Base-by-base conservation (phyloP, 1,140 invertebrate genomes). In the Anthonomus grandis region DNA sequence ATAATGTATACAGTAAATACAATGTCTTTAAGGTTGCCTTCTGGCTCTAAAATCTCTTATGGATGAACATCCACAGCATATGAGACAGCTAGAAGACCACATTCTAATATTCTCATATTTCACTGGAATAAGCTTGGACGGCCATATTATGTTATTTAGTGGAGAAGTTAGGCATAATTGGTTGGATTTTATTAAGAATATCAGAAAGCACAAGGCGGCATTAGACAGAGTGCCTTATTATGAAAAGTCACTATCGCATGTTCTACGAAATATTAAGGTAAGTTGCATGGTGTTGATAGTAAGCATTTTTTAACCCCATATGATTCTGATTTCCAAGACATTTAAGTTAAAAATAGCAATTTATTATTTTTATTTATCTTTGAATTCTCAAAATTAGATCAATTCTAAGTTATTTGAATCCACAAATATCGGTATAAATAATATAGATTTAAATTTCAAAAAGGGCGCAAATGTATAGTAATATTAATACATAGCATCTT, bases 91-190 rank as follows among this genome's bases (percentile, higher is more conserved):
- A 25, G 42, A 45, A 6, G 31, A 48, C 18, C 39, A 58, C 58
- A 86, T 81, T 19, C 74, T 95, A 25, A 86, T 93, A 1, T 87
- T 95, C 78, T 90, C 89, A 1, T 86, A 85, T 67, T 89, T 92
- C 64, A 93, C 91, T 18, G 92, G 93, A 12, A 86, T 95, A 4
- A 90, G 86, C 70, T 77, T 94, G 31, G 88, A 94, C 67, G 92
- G 92, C 2, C 85, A 90, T 68, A 84, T 96, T 15, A 88, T 89
- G 78, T 79, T 96, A 0, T 92, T 89, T 72, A 93, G 87, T 59
- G 91, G 90, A 10, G 92, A 95, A 83, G 91, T 95, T 19, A 77
- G 91, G 49, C 84, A 91, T 67, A 91, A 92, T 75, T 95, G 92
- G 92, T 76, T 93, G 39, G 90, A 93, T 75, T 78, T 92, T 44